A percentile compares a stretch with the other conserved stretches of the same genome.
These are phyloP conservation scores for Gopherus evgoodei DNA, from an alignment of 2,113 vertebrate species.

Conservation along the genomic window DNA sequence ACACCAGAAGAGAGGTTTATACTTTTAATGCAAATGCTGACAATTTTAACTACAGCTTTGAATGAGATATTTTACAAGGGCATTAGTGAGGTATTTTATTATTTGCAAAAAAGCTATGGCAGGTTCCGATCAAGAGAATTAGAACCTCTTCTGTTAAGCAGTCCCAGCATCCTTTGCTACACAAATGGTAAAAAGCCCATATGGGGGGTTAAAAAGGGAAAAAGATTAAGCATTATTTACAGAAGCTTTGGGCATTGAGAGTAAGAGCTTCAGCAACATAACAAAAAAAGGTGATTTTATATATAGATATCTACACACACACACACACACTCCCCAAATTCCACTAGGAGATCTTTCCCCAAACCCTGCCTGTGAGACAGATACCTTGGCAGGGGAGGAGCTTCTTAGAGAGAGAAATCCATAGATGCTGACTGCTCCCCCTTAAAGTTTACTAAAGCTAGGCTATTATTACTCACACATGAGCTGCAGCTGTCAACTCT, in stretches of 20 bases:
- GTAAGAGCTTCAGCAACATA: neutral
- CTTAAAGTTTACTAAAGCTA: neutral
- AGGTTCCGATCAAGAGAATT: neutral
- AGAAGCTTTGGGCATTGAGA: neutral
- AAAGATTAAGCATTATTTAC: neutral
- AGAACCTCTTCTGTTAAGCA: neutral
- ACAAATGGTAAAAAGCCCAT: neutral
- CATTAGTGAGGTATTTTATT: neutral
- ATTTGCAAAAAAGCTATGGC: neutral
- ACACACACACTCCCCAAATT: neutral
- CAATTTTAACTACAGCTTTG: neutral
- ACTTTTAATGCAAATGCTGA: neutral
- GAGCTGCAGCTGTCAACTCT: neutral
- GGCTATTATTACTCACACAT: neutral
- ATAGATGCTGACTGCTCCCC: neutral
- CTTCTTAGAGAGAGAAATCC: neutral
- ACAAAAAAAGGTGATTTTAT: neutral
- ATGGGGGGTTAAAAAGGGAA: neutral
- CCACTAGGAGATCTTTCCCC: neutral
- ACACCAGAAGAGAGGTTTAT: neutral
- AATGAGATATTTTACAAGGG: neutral
- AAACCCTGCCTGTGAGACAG: neutral
- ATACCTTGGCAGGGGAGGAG: neutral
- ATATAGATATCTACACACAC: fast-evolving
- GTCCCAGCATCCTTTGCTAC: neutral